Evolutionary conservation across 2,113 vertebrate species (phyloP).

Genomic region (Scomber scombrus): DNA sequence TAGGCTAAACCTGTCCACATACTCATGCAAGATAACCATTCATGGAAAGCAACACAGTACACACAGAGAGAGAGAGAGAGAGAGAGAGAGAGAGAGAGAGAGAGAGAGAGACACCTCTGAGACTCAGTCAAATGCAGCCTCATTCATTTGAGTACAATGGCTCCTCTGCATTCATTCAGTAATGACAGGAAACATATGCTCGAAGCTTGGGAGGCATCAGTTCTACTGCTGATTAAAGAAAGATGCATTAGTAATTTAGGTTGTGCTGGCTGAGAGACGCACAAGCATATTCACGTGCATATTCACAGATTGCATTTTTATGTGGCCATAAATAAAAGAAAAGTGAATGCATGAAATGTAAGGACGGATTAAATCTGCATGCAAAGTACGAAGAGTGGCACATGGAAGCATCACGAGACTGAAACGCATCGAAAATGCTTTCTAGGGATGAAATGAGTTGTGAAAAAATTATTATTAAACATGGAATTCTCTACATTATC

Average conservation of each 20-base stretch:
- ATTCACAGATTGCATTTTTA: not conserved
- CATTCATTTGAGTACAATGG: not conserved
- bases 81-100: too few relatives aligned
- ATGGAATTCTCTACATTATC: not conserved
- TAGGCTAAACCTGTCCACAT: not conserved
- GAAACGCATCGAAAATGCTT: not conserved
- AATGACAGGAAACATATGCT: not conserved
- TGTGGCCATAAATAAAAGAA: not conserved
- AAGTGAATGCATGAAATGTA: not conserved
- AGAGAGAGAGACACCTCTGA: conserved; percentile 6
- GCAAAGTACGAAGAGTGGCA: not conserved
- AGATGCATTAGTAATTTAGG: not conserved
- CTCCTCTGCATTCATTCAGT: not conserved
- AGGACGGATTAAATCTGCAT: not conserved
- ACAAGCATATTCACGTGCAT: not conserved
- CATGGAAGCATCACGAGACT: not conserved
- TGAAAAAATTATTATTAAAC: not conserved
- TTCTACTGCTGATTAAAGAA: not conserved
- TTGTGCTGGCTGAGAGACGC: not conserved
- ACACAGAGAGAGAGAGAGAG: too few relatives aligned
- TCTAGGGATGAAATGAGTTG: not conserved
- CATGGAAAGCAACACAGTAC: not conserved
- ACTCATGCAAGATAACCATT: not conserved
- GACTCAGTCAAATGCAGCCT: not conserved
- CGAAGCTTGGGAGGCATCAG: not conserved